Base-by-base conservation (phyloP, 2,113 vertebrate species). In the Capreolus pygargus region DNA sequence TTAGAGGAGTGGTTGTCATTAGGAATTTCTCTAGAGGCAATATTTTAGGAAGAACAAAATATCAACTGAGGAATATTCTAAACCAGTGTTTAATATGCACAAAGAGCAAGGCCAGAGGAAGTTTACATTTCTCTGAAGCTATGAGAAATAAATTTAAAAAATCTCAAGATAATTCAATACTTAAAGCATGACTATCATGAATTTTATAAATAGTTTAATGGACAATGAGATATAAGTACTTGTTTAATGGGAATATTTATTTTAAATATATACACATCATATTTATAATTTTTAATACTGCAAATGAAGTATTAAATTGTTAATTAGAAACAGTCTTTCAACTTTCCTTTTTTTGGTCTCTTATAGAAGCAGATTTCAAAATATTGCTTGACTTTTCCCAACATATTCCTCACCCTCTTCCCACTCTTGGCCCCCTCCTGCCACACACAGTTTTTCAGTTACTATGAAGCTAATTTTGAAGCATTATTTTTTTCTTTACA, bases 1-100 rank as follows among this genome's bases (percentile, higher is more conserved):
- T 97, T 97, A 95, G 92, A 98, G 95, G 61, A 98, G 92, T 95
- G 91, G 91, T 93, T 97, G 97, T 98, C 96, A 98, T 97, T 97
- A 98, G 83, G 79, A 97, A 91, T 97, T 97, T 97, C 95, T 98
- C 97, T 95, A 95, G 94, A 92, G 95, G 94, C 94, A 98, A 61
- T 76, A 64, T 97, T 98, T 98, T 84, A 96, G 89, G 89, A 98
- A 98, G 89, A 97, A 95, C 86, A 95, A 98, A 97, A 81, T 97
- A 97, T 93, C 96, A 97, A 94, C 91, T 60, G 94, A 98, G 91
- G 91, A 97, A 91, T 98, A 98, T 89, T 91, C 79, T 89, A 93
- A 97, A 85, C 33, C 70, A 89, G 79, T 97, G 52, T 89, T 97
- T 98, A 97, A 97, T 95, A 97, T 97, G 91, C 94, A 89, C 79